Evolutionary conservation across 1,140 invertebrate species (phyloP).

Genomic region (Proales similis): DNA sequence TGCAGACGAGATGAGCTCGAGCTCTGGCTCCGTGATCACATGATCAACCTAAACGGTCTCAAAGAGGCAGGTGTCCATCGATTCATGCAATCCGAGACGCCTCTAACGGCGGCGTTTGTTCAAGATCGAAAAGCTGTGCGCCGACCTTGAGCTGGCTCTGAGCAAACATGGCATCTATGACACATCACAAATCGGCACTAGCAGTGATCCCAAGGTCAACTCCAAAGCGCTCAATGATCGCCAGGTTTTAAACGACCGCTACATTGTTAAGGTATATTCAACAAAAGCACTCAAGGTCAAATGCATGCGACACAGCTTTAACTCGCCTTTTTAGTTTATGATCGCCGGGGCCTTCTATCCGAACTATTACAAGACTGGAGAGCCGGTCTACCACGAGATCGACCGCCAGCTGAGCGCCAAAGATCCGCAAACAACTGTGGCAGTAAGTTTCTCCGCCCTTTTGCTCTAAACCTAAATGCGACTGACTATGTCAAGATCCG

Average conservation of each 20-base stretch:
- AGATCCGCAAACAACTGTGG: constrained; percentile 24
- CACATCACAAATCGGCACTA: neutral
- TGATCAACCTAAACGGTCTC: too few relatives aligned
- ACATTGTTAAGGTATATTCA: constrained; percentile 36
- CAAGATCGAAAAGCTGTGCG: too few relatives aligned
- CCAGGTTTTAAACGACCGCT: constrained; percentile 9
- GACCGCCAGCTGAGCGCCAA: neutral
- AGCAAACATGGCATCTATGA: neutral
- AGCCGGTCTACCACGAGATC: constrained; percentile 1
- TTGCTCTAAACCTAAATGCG: neutral
- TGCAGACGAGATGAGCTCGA: too few relatives aligned
- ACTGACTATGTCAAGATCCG: too few relatives aligned
- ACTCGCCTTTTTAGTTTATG: too few relatives aligned
- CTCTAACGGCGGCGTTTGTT: too few relatives aligned
- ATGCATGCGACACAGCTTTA: too few relatives aligned
- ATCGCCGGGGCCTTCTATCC: constrained; percentile 36
- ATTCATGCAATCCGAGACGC: too few relatives aligned
- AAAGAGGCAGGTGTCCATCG: too few relatives aligned
- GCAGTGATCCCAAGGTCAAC: too few relatives aligned
- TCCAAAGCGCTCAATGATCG: neutral
- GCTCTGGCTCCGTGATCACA: too few relatives aligned
- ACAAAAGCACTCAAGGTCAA: too few relatives aligned
- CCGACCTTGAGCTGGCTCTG: constrained; percentile 12
- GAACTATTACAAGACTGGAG: constrained; percentile 18
- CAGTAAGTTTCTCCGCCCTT: neutral